phyloP scores from a whole-genome alignment of 2,113 vertebrate genomes.

The Sterrhoptilus dennistouni region DNA sequence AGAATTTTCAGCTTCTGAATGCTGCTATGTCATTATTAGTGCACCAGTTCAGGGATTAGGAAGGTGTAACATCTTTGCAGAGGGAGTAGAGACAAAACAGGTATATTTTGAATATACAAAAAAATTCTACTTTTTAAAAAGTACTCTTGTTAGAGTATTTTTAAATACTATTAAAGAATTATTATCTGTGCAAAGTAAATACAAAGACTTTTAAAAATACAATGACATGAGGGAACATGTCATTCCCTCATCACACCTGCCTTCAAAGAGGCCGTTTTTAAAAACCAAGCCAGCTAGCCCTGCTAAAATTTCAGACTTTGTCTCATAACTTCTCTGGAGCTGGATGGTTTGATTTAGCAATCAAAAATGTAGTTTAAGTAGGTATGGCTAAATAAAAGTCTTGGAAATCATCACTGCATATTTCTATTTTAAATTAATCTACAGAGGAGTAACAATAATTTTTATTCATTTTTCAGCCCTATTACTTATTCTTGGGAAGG shows the following conservation, averaged over 20 bases:
- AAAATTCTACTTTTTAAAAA: not conserved
- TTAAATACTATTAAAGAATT: not conserved
- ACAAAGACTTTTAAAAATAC: not conserved
- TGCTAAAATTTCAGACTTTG: not conserved
- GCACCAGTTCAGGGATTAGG: not conserved
- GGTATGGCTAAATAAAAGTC: not conserved
- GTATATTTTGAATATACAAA: not conserved
- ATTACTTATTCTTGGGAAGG: slow-evolving; percentile 95
- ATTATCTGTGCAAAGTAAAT: not conserved
- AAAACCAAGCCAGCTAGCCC: not conserved
- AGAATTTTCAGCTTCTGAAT: not conserved
- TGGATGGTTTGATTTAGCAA: not conserved
- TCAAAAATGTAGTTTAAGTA: not conserved
- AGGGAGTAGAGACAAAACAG: not conserved
- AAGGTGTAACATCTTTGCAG: not conserved
- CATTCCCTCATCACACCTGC: not conserved
- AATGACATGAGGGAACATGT: not conserved
- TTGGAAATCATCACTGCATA: not conserved
- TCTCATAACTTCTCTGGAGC: not conserved
- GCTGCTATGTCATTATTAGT: not conserved
- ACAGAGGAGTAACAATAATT: not conserved
- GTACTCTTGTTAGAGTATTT: not conserved
- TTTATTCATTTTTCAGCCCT: slow-evolving; percentile 78
- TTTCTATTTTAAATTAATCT: not conserved
- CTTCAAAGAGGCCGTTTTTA: not conserved